Evolutionary conservation across 2,113 vertebrate genomes (phyloP).

Genomic region (Phaetusa simplex): DNA sequence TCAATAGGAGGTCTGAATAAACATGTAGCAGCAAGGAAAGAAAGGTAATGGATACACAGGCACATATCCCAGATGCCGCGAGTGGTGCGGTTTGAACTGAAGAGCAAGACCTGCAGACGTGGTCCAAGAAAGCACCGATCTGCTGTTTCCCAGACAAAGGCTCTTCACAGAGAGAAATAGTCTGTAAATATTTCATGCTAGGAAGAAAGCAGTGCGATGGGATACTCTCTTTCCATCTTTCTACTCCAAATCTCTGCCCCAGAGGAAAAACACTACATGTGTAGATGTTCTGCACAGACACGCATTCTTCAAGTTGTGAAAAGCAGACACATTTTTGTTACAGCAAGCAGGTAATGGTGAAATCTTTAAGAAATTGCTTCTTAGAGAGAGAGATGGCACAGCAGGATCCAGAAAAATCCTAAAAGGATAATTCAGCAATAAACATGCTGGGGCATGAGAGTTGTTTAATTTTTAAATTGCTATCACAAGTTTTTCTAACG

Average conservation of each 20-base stretch:
- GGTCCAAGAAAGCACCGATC: background rate
- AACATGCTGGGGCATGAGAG: background rate
- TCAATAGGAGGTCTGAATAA: fast-evolving
- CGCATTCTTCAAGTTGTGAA: background rate
- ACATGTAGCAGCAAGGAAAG: background rate
- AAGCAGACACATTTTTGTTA: background rate
- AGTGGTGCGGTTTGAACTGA: background rate
- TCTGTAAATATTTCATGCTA: background rate
- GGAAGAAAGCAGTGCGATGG: background rate
- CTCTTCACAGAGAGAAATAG: background rate
- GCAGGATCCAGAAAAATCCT: slow-evolving; percentile 6
- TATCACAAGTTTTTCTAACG: background rate
- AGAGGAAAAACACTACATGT: background rate
- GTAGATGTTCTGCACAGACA: background rate
- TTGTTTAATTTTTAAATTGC: slow-evolving; percentile 41
- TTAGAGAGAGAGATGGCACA: background rate
- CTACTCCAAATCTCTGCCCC: background rate
- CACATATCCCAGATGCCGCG: background rate
- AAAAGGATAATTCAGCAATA: slow-evolving; percentile 9
- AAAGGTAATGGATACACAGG: background rate
- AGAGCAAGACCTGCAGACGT: background rate
- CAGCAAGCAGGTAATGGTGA: background rate
- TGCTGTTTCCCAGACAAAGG: background rate
- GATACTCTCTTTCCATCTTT: background rate
- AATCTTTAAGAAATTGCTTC: slow-evolving; percentile 7